A percentile compares a stretch with the other conserved stretches of the same genome.
phyloP scores from a whole-genome alignment of 2,797 vertebrate genomes.

The Pipistrellus pygmaeus region DNA sequence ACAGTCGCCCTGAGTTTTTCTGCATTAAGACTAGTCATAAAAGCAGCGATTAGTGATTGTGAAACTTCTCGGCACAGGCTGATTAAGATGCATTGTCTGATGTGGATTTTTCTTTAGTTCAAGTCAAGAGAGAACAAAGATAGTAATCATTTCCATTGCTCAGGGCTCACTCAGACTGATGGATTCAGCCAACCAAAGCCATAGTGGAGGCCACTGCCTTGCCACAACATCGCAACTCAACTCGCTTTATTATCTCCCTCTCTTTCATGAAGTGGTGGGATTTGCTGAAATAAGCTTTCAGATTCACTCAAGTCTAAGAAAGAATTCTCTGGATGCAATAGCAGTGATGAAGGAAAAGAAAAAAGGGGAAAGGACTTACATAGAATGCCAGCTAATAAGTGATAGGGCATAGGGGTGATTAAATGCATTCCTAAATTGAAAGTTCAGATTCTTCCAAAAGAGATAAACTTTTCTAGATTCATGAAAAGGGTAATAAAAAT shows the following conservation, averaged over 20 bases:
- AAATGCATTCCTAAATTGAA: neutral
- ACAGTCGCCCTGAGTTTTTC: neutral
- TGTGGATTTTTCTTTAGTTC: constrained; percentile 61
- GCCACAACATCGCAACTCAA: neutral
- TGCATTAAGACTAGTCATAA: neutral
- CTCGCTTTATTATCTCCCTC: neutral
- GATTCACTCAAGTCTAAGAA: neutral
- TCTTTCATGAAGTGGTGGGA: neutral
- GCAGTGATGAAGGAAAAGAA: neutral
- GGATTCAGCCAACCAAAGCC: neutral
- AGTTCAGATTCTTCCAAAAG: constrained; percentile 21
- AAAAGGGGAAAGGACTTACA: neutral
- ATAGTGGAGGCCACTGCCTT: neutral
- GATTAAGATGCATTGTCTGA: constrained; percentile 62
- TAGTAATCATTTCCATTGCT: constrained; percentile 10
- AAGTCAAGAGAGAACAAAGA: constrained; percentile 59
- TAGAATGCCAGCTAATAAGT: neutral
- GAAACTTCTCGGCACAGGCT: constrained; percentile 62
- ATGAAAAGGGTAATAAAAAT: neutral
- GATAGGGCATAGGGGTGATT: neutral
- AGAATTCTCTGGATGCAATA: neutral
- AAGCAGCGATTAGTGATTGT: neutral
- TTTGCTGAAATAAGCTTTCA: neutral
- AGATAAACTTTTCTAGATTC: neutral
- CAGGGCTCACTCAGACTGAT: constrained; percentile 2